Evolutionary conservation across 1,140 invertebrate species (phyloP).

Genomic region (Tigriopus japonicus): DNA sequence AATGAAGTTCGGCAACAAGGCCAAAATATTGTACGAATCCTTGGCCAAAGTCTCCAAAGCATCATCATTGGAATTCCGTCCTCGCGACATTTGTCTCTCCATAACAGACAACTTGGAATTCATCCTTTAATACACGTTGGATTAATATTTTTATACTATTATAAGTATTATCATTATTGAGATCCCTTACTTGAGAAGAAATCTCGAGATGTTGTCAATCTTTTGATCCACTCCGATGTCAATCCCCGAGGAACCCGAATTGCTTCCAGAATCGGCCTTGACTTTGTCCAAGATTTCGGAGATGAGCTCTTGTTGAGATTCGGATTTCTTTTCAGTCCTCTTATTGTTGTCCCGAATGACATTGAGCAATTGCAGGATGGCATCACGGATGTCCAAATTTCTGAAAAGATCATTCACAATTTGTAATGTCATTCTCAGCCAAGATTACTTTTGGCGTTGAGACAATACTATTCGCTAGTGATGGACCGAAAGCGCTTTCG

Average conservation of each 20-base stretch:
- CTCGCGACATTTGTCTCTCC: neutral
- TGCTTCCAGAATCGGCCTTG: neutral
- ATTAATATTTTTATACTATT: no score
- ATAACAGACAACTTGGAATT: neutral
- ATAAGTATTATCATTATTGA: no score
- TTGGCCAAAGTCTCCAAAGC: slow-evolving; percentile 3
- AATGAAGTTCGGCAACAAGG: slow-evolving; percentile 5
- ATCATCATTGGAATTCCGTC: neutral
- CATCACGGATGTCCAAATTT: slow-evolving; percentile 5
- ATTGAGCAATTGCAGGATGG: slow-evolving; percentile 10
- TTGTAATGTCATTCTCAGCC: no score
- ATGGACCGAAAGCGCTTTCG: no score
- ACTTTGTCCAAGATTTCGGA: neutral
- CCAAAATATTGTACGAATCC: slow-evolving; percentile 5
- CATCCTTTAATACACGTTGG: slow-evolving; percentile 1
- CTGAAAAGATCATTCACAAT: neutral
- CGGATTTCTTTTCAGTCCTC: neutral
- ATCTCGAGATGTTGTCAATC: slow-evolving; percentile 11
- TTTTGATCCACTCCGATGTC: slow-evolving; percentile 2
- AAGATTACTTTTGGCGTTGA: no score
- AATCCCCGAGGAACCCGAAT: neutral
- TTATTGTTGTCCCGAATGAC: slow-evolving; percentile 10
- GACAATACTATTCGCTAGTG: no score
- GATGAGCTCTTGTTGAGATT: neutral
- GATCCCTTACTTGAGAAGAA: neutral